phyloP scores from a whole-genome alignment of 2,888 invertebrate species.

The Blomia tropicalis region DNA sequence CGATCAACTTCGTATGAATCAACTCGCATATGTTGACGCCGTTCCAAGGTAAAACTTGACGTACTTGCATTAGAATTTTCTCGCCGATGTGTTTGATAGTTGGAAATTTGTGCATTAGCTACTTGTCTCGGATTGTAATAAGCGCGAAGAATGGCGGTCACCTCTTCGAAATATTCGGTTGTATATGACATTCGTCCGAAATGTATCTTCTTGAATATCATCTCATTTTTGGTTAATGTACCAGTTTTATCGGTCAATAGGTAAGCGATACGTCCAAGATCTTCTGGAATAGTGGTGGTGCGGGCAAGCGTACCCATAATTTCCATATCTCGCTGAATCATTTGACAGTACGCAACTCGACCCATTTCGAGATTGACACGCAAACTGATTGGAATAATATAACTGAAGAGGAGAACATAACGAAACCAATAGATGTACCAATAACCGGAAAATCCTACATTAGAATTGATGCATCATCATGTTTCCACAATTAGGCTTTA shows the following conservation, averaged over 20 bases:
- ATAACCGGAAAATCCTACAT: slow-evolving; percentile 47
- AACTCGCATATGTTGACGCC: slow-evolving; percentile 20
- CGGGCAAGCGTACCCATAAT: slow-evolving; percentile 88
- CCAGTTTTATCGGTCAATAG: slow-evolving; percentile 97
- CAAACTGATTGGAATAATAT: slow-evolving; percentile 94
- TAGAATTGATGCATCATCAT: too few relatives aligned
- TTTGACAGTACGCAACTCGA: slow-evolving; percentile 91
- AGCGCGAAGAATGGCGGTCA: slow-evolving; percentile 31
- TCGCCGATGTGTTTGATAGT: slow-evolving; percentile 22
- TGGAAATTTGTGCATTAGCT: neutral
- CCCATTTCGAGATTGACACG: slow-evolving; percentile 98
- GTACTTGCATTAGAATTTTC: slow-evolving; percentile 23
- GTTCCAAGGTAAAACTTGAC: slow-evolving; percentile 17
- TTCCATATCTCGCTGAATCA: slow-evolving; percentile 77
- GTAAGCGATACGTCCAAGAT: slow-evolving; percentile 86
- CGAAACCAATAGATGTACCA: slow-evolving; percentile 94
- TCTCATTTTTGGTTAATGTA: slow-evolving; percentile 93
- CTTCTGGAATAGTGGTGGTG: slow-evolving; percentile 95
- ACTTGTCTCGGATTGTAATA: slow-evolving; percentile 21
- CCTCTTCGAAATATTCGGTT: slow-evolving; percentile 65
- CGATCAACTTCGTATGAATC: slow-evolving; percentile 27
- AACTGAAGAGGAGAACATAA: slow-evolving; percentile 90
- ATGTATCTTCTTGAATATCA: slow-evolving; percentile 91
- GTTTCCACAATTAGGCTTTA: neutral
- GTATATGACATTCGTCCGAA: slow-evolving; percentile 82